Evolutionary conservation across 2,797 vertebrate species (phyloP).

Genomic region (Notamacropus eugenii): DNA sequence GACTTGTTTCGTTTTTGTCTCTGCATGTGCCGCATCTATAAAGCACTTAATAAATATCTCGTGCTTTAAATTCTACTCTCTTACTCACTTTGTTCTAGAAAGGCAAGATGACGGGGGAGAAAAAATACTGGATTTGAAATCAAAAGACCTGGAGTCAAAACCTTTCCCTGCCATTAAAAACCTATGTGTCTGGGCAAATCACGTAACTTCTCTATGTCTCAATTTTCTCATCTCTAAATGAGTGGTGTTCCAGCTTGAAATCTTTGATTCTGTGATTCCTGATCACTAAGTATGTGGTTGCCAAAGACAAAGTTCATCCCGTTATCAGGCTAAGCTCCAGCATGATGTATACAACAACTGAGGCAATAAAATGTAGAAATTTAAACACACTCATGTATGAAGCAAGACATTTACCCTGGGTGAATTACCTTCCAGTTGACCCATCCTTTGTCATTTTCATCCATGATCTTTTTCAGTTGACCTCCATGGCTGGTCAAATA

Average conservation of each 20-base stretch:
- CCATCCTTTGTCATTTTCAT: conserved; percentile 98
- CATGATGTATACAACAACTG: background rate
- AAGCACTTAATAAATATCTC: background rate
- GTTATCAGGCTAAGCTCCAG: background rate
- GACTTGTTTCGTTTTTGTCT: background rate
- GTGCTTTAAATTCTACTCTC: background rate
- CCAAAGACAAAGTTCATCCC: background rate
- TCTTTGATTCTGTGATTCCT: background rate
- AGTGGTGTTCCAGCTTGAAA: background rate
- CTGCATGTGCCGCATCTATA: background rate
- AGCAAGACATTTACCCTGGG: background rate
- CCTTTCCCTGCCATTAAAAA: background rate
- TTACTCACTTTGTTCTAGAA: background rate
- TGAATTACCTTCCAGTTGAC: conserved; percentile 96
- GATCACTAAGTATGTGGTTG: background rate
- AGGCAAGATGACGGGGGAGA: background rate
- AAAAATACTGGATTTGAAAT: background rate
- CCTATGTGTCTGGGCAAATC: background rate
- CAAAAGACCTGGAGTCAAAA: background rate
- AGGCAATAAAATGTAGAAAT: conserved; percentile 8
- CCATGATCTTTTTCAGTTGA: conserved; percentile 96
- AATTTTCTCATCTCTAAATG: background rate
- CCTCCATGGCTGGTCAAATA: conserved; percentile 95
- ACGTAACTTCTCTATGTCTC: background rate
- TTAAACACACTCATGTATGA: background rate